Base-by-base conservation (phyloP, 1,140 invertebrate species). In the Aphis craccivora region DNA sequence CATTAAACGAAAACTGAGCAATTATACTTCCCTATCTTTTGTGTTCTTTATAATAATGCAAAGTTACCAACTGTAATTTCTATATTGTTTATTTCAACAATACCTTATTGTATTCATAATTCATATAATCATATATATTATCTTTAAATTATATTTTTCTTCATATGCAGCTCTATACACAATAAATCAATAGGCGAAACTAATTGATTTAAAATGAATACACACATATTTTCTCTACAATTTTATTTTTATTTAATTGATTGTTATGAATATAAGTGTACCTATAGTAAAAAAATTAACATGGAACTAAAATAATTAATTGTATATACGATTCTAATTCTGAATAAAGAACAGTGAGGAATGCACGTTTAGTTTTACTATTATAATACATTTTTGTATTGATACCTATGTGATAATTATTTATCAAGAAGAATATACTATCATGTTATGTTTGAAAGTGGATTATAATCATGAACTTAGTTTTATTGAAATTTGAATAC, bases 131-230 rank as follows among this genome's bases (percentile, higher is more conserved):
- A 76, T 76, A 76, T 20, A n/a, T 76, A 76, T 76, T 76, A 76
- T 76, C 60, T 76, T 76, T 76, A 76, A 76, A 76, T 76, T 76
- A 76, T 76, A 76, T 76, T 76, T n/a, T 76, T 76, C 60, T n/a
- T 76, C n/a, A 51, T 51, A 14, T 51, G 48, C 51, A 2, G 60
- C n/a, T n/a, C 6, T 76, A 76, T 76, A 14, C 60, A n/a, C 60
- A 76, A 76, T 76, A 76, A 76, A n/a, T 76, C 60, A 76, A 76
- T 76, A 76, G 60, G 30, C n/a, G n/a, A 76, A 76, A 76, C 60
- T 76, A 76, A 76, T 76, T 76, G 60, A 76, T 67, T 67, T 67
- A 67, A 67, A 67, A 67, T 67, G 25, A 67, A n/a, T 22, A 67
- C 30, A 67, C 60, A 67, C n/a, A n/a, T 76, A 76, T 76, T 35